Evolutionary conservation across 2,113 vertebrate species (phyloP), one percentile per base, ranked within the genome.

Genomic region (Pseudonaja textilis): DNA sequence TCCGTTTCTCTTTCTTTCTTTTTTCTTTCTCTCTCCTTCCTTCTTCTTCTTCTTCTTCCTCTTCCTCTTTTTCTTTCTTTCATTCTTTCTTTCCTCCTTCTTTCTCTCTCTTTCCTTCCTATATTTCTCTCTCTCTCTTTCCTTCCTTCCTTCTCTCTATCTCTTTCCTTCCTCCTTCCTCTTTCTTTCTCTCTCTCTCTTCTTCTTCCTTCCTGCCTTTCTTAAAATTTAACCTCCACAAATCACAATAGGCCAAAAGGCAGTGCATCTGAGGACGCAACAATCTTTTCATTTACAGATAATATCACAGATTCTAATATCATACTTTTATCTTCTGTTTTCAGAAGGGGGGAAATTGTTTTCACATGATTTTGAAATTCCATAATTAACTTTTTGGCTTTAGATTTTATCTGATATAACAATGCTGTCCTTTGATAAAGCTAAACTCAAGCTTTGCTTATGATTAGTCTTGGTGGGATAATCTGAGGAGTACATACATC

Each of bases 401-500:
- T 93, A 9, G 39, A 20, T 74, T 94, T 81, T 47, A 18, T 90
- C 25, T 93, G 89, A 94, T 69, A 74, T 5, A 95, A 96, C 93
- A 96, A 88, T 92, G 56, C 1, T 0, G 45, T 47, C 59, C 87
- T 95, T 96, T 97, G 94, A 97, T 91, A 92, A 91, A 91, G 2
- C 2, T 90, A 91, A 91, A 93, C 25, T 85, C 39, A 87, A 93
- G 89, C 88, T 85, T 18, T 95, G 97, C 98, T 97, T 96, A 96
- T 98, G 98, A 98, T 97, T 95, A 87, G 47, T 95, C 93, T 93
- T 92, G 94, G 89, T 90, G 90, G 90, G 87, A 81, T 97, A 97
- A 97, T 97, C 96, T 97, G 97, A 97, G 95, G 94, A 97, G 96
- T 42, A 85, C 54, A 45, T 91, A 93, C 96, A 92, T 98, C 98